Evolutionary conservation across 1,140 invertebrate species (phyloP), one percentile per base, ranked within the genome.

Genomic region (Metaphire vulgaris): DNA sequence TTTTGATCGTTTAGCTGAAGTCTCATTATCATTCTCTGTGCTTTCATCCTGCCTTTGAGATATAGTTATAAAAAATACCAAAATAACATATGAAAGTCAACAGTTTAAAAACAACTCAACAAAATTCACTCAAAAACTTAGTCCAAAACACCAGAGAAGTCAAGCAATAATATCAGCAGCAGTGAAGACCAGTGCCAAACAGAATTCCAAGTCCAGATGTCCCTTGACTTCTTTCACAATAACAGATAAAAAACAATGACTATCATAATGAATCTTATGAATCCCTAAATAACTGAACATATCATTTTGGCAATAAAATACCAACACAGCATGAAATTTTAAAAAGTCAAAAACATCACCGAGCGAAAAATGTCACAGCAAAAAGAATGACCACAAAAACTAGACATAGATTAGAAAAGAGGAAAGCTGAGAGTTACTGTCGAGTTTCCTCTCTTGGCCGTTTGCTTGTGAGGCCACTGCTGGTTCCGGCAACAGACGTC

Each of bases 401-500:
- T n/a, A n/a, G n/a, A n/a, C n/a, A n/a, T n/a, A n/a, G n/a, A n/a
- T n/a, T n/a, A n/a, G n/a, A n/a, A n/a, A n/a, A n/a, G n/a, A n/a
- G n/a, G n/a, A n/a, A n/a, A n/a, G n/a, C n/a, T n/a, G n/a, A n/a
- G n/a, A 56, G 14, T 73, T n/a, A 73, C 72, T 2, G 32, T 34
- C 41, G 33, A 21, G 33, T 75, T 31, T 67, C 74, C 74, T 75
- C 65, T 26, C 74, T 72, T 65, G 33, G 65, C 80, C 73, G 83
- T 82, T 30, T 80, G 29, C 64, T 79, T 72, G n/a, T 77, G 74
- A 34, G 78, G 71, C 41, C 41, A 56, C 79, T 79, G 83, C 33
- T 81, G 80, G 15, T 29, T 74, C 66, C 68, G 78, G 75, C 26
- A 77, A 74, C 28, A 75, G 75, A 64, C 76, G 78, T 14, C 77